A percentile compares a stretch with the other conserved stretches of the same genome.
phyloP scores from a whole-genome alignment of 2,888 invertebrate species.

The Nomada lathburiana region DNA sequence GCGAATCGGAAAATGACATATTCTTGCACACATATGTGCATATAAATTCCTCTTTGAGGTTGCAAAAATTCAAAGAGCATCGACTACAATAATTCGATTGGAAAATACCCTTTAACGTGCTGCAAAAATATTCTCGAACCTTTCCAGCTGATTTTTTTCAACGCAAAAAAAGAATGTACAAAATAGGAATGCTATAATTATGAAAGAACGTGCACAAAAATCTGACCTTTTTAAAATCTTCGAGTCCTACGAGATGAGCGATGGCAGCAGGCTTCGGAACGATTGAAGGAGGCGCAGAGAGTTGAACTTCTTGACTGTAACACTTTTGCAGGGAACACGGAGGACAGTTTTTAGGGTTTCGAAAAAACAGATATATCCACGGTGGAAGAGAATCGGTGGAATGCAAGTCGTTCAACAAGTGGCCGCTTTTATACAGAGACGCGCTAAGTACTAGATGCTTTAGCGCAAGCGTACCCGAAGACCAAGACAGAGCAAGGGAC shows the following conservation, averaged over 20 bases:
- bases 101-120: not conserved
- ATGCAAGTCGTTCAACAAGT: constrained; percentile 83
- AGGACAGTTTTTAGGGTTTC: constrained; percentile 5
- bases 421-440: constrained; percentile 82
- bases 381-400: constrained; percentile 76
- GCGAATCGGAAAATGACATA: too few relatives aligned
- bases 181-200: not conserved
- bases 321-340: not conserved
- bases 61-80: too few relatives aligned
- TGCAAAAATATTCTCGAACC: not conserved
- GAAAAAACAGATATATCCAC: constrained; percentile 60
- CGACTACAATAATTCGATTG: too few relatives aligned
- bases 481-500: constrained; percentile 40
- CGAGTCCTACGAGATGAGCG: constrained; percentile 25
- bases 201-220: not conserved
- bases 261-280: not conserved
- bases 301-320: constrained; percentile 12
- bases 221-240: constrained; percentile 24
- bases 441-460: constrained; percentile 62
- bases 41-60: too few relatives aligned
- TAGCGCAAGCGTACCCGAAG: constrained; percentile 76
- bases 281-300: not conserved
- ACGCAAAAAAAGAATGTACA: too few relatives aligned
- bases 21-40: too few relatives aligned
- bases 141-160: not conserved